Base-by-base conservation (phyloP, 2,888 invertebrate genomes). In the Cryptus armator region DNA sequence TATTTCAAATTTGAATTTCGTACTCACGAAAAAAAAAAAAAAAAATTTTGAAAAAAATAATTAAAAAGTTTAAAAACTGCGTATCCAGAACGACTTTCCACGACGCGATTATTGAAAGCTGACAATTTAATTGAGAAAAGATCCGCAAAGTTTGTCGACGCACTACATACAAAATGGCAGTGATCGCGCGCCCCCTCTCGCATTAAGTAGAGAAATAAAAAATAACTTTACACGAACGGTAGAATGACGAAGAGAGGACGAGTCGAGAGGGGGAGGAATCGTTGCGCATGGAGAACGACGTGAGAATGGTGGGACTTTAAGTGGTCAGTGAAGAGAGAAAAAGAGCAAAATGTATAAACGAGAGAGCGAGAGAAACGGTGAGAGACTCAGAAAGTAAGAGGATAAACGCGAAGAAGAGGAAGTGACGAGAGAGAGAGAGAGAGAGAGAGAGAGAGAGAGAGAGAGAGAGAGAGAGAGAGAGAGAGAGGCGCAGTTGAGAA, bases 291-390 rank as follows among this genome's bases (percentile, higher is more conserved):
- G 48, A 79, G 85, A 76, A 85, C 79, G 79, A 82, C 68, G 76
- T 76, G 77, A 83, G 81, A 78, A 86, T 78, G 83, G 83, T 78
- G 81, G 78, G 81, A 86, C 86, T 78, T 78, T 77, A 83, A 81
- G 81, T 78, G 86, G 77, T 56, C 78, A 53, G 37, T 68, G 66
- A 37, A 44, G 59, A 53, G 77, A 76, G 78, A 51, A 19, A 68
- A 19, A 16, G 64, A 53, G 74, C 24, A n/a, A 29, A 62, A 10
- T 62, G 10, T 62, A 5, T 7, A 29, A 29, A 62, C 32, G 51
- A 51, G 74, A 10, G 67, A 68, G 81, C 74, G 81, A 83, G 86
- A 79, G 85, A 78, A 53, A 7, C 32, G 53, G 0, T 37, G 53
- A 48, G 64, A 74, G 72, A 43, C 67, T 51, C 71, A 84, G 81